Conservation (phyloP, 2,888 invertebrate genomes). For the Thecocarcelia acutangulata region DNA sequence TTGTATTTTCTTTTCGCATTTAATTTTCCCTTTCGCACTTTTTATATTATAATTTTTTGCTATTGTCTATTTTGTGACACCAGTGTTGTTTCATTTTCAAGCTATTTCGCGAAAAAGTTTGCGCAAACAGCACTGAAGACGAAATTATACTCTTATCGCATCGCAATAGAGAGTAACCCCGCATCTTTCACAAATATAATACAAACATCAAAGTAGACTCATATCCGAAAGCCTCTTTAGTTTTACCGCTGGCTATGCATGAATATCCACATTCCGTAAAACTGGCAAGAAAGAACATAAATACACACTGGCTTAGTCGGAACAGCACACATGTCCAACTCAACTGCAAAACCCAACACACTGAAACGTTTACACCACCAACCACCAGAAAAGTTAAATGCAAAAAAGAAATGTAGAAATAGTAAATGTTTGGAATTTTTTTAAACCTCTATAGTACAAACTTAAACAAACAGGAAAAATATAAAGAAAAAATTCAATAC, state of each 20-base stretch:
- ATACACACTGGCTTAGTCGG: not conserved
- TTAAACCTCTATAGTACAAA: conserved; percentile 14
- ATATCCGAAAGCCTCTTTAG: not conserved
- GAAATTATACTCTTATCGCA: no score
- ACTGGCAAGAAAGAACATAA: conserved; percentile 16
- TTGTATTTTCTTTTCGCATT: no score
- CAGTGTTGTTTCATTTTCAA: no score
- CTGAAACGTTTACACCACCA: conserved; percentile 29
- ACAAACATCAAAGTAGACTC: no score
- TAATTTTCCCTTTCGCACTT: no score
- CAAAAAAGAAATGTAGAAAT: conserved; percentile 51
- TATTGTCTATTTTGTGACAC: no score
- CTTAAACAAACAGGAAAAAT: conserved; percentile 32
- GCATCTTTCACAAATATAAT: no score
- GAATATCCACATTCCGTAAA: conserved; percentile 13
- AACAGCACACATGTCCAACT: not conserved
- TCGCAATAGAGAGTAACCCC: no score
- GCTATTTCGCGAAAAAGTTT: no score
- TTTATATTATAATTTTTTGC: no score
- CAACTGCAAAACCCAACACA: conserved; percentile 37
- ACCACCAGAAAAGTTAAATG: conserved; percentile 51
- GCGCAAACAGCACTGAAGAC: no score
- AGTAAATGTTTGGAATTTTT: conserved; percentile 34
- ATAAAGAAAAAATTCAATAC: conserved; percentile 11
- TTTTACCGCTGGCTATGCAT: not conserved